These are phyloP conservation scores for Drosophila nebulosa DNA, from an alignment of 1,140 invertebrate genomes.

Conservation along the genomic window DNA sequence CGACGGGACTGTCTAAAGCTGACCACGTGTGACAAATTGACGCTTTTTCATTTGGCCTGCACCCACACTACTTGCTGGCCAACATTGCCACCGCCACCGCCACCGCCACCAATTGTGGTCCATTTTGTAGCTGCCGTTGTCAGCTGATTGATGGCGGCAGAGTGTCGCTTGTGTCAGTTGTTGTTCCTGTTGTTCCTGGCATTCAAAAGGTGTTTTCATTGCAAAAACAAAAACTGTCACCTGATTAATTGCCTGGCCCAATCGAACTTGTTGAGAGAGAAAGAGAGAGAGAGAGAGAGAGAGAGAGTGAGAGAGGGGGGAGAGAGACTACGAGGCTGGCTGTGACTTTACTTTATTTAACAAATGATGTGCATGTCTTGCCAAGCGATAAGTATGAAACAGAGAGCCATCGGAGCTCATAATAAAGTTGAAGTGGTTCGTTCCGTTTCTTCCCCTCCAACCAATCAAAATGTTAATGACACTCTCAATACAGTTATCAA, in stretches of 20 bases:
- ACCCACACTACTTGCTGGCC: conserved; percentile 38
- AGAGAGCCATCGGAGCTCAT: conserved; percentile 39
- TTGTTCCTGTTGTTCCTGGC: conserved; percentile 32
- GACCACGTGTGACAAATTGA: conserved; percentile 76
- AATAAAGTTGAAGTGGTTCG: conserved; percentile 49
- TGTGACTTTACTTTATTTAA: conserved; percentile 58
- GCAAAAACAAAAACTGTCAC: conserved; percentile 43
- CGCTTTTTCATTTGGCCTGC: conserved; percentile 74
- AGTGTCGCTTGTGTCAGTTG: conserved; percentile 33
- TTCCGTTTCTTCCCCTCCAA: conserved; percentile 14
- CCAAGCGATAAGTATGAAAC: conserved; percentile 52
- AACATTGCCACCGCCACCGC: conserved; percentile 56
- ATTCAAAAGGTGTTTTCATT: conserved; percentile 68
- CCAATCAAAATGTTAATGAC: conserved; percentile 81
- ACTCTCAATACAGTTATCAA: conserved; percentile 80
- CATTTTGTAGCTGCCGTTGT: conserved; percentile 36
- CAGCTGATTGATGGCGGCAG: conserved; percentile 62
- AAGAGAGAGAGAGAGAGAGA: background rate
- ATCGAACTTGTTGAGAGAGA: conserved; percentile 8
- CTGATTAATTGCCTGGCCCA: conserved; percentile 72
- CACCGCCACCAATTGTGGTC: conserved; percentile 12
- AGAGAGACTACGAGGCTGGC: background rate
- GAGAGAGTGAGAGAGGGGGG: background rate
- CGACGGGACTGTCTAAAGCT: conserved; percentile 12
- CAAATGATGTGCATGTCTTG: conserved; percentile 73